Evolutionary conservation across 2,888 invertebrate species (phyloP), one percentile per base, ranked within the genome.

Genomic region (Creontiades dilutus): DNA sequence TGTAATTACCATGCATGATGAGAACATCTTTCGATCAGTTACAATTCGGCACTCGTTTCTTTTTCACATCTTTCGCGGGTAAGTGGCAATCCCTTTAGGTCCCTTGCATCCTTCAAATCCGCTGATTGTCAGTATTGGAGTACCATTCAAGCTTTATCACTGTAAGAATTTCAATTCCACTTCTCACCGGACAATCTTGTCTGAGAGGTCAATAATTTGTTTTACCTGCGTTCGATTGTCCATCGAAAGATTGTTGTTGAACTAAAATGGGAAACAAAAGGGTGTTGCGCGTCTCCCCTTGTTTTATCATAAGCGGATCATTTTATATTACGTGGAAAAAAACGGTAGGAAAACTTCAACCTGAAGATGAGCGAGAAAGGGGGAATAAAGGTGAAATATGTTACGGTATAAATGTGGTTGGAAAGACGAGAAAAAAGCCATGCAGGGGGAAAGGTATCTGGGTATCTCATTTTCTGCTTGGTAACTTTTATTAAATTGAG

Each of bases 381-480:
- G 55, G 37, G 16, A 85, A 55, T 85, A 85, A 85, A 85, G 37
- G 85, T 85, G 85, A 85, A 85, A 85, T 85, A 85, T 85, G 85
- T 85, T 85, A 57, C 81, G 85, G 28, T 28, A 85, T 85, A 57
- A 85, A 85, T 85, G 85, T 57, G 82, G 82, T 47, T 19, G 52
- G 82, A 48, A 27, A 82, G 52, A 48, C 52, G 23, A 52, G 55
- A 52, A 23, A 61, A 57, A 85, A 57, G 37, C 7, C 27, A 23
- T 5, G 52, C 23, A 2, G 61, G 57, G 61, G 28, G 84, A 27
- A 61, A 55, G n/a, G 85, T 85, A 37, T 52, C 82, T 55, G 85
- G 57, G 57, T 85, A 85, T 85, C 85, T 85, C 85, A 85, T 85
- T 85, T 85, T 85, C 85, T 85, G 85, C 85, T 85, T 85, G 85